These are phyloP conservation scores for Drosophila hamatofila DNA, from an alignment of 2,888 invertebrate species.

Conservation along the genomic window DNA sequence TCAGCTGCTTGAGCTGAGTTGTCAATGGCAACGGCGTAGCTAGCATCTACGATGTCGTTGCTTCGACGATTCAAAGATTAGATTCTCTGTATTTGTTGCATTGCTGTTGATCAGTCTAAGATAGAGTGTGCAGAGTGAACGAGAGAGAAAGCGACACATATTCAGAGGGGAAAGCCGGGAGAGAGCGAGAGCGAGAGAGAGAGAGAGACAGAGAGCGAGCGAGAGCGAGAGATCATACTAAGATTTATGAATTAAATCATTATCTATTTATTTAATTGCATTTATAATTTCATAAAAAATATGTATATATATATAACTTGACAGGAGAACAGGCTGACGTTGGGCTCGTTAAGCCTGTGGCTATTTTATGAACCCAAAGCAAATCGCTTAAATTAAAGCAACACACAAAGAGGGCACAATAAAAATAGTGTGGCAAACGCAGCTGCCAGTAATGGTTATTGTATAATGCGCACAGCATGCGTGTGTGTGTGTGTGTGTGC, in stretches of 20 bases:
- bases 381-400: constrained; percentile 79
- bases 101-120: background rate
- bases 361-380: constrained; percentile 63
- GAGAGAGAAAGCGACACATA: background rate
- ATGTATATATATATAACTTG: background rate
- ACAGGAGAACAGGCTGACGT: constrained; percentile 28
- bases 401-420: constrained; percentile 59
- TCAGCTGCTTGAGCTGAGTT: constrained; percentile 7
- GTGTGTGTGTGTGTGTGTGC: constrained; percentile 19
- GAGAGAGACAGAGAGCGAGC: background rate
- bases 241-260: constrained; percentile 18
- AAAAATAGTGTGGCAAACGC: constrained; percentile 77
- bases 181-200: background rate
- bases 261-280: constrained; percentile 49
- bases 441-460: constrained; percentile 76
- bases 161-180: too few species aligned
- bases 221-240: background rate
- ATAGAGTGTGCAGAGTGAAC: background rate
- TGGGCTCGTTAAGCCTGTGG: constrained; percentile 60
- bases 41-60: background rate
- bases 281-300: constrained; percentile 51
- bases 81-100: background rate
- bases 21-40: background rate
- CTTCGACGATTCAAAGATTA: too few species aligned
- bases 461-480: constrained; percentile 54